A percentile compares a stretch with the other conserved stretches of the same genome.
phyloP scores from a whole-genome alignment of 2,888 invertebrate species.

The Copidosoma aretas region DNA sequence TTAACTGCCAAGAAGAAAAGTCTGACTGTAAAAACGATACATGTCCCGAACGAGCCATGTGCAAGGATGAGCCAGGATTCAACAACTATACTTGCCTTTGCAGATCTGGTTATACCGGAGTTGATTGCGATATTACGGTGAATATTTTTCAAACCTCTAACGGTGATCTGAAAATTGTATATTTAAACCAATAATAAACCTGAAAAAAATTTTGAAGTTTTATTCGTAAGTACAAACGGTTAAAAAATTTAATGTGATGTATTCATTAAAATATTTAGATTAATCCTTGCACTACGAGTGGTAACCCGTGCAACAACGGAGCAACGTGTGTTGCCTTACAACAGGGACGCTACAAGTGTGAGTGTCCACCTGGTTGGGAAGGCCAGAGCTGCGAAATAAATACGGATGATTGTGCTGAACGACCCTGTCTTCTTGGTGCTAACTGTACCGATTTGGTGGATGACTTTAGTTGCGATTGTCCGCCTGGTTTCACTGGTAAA shows the following conservation, averaged over 20 bases:
- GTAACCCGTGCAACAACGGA: constrained; percentile 90
- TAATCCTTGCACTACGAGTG: constrained; percentile 87
- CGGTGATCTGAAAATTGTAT: constrained; percentile 12
- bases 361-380: constrained; percentile 96
- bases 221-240: background rate
- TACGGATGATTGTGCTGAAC: constrained; percentile 91
- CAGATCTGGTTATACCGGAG: constrained; percentile 91
- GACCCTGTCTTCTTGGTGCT: constrained; percentile 87
- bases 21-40: constrained; percentile 88
- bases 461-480: constrained; percentile 93
- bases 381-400: constrained; percentile 94
- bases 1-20: constrained; percentile 93
- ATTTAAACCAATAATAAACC: constrained; percentile 11
- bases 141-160: constrained; percentile 42
- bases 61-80: constrained; percentile 90
- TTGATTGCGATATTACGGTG: constrained; percentile 88
- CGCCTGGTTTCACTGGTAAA: constrained; percentile 93
- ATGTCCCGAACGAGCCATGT: constrained; percentile 95
- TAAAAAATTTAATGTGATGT: too few species aligned
- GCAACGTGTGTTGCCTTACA: constrained; percentile 88
- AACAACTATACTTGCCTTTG: constrained; percentile 93
- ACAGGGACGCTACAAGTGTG: constrained; percentile 92
- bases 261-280: constrained; percentile 65
- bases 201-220: constrained; percentile 6
- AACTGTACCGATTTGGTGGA: constrained; percentile 93